Evolutionary conservation across 2,113 vertebrate genomes (phyloP).

Genomic region (Gallinago undulata): DNA sequence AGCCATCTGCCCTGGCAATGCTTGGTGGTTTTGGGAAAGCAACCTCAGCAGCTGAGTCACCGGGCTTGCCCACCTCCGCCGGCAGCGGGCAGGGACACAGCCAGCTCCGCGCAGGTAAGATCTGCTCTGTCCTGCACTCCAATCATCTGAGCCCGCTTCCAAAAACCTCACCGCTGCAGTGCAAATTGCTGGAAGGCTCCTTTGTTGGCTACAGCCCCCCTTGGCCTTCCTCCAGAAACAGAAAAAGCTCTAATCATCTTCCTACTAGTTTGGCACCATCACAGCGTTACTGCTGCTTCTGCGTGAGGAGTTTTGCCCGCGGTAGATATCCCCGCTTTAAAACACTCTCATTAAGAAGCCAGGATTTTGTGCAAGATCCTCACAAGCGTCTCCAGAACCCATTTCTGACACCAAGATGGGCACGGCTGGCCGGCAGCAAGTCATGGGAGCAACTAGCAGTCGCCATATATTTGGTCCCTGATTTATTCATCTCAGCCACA

Average conservation of each 20-base stretch:
- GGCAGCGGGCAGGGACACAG: background rate
- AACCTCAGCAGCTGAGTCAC: background rate
- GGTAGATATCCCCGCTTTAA: constrained; percentile 33
- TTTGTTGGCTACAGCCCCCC: background rate
- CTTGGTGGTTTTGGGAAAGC: background rate
- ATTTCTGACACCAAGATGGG: background rate
- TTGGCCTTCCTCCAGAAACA: constrained; percentile 37
- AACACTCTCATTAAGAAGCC: background rate
- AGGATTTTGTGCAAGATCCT: constrained; percentile 2
- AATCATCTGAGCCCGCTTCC: background rate
- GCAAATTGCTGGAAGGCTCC: background rate
- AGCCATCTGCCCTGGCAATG: background rate
- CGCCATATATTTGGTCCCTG: background rate
- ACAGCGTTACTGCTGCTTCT: constrained; percentile 39
- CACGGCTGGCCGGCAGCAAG: background rate
- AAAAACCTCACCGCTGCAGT: background rate
- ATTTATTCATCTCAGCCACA: background rate
- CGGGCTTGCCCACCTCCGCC: background rate
- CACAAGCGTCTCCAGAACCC: background rate
- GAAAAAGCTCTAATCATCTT: constrained; percentile 47
- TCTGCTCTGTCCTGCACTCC: background rate
- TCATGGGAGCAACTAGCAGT: background rate
- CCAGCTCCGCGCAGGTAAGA: background rate
- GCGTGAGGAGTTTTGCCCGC: background rate
- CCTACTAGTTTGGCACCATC: constrained; percentile 38